Evolutionary conservation across 2,888 invertebrate species (phyloP), one percentile per base, ranked within the genome.

Genomic region (Lysandra coridon): DNA sequence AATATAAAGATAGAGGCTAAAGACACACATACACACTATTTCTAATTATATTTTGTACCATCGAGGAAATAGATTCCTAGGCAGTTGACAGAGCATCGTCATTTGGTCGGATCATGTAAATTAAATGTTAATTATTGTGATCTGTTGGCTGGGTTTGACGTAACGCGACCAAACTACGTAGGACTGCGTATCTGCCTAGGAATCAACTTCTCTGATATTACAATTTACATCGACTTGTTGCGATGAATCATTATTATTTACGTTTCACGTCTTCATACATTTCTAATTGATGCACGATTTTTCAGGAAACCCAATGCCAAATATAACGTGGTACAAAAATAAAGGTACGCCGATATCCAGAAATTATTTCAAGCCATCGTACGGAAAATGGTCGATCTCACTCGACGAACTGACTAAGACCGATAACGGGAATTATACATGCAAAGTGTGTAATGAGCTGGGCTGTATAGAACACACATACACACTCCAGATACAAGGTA

Each of bases 351-450:
- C 96, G 0, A 96, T 96, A 78, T 91, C 95, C 75, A 95, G 97
- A 73, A 95, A 95, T 44, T 95, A 96, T 83, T 97, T 97, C 44
- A 95, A 95, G 62, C 95, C 96, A 1, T 95, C 95, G n/a, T 95
- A 95, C 84, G 95, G 95, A n/a, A 96, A 96, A 85, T 97, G 97
- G 97, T 95, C 96, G 0, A 94, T 98, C 80, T 92, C 95, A 10
- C 92, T 99, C 84, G 97, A 98, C 83, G 98, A 98, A 86, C 93
- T 98, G 73, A 97, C 98, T 1, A 96, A 97, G 6, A 95, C 96
- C 53, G 99, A 99, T 87, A 96, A 96, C 80, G 99, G 98, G 1
- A 96, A 97, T 84, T 99, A 99, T 88, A 98, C 97, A 0, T 99
- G 99, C 87, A 93, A 96, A 73, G 97, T 98, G 6, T 97, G 97